Base-by-base conservation (phyloP, 2,888 invertebrate genomes). In the Melinopterus prodromus region DNA sequence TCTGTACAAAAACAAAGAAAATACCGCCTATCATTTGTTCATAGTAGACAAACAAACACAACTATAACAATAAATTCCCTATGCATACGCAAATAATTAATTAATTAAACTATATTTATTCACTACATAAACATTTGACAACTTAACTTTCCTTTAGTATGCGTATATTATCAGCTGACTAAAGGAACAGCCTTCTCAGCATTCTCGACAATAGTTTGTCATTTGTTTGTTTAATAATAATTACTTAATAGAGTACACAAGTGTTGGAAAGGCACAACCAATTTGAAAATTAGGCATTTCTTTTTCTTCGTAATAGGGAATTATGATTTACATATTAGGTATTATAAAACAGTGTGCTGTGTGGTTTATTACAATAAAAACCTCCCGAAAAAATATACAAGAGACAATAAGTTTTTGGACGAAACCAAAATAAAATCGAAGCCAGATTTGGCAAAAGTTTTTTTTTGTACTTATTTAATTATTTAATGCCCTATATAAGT, bases 101-200 rank as follows among this genome's bases (percentile, higher is more conserved):
- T 9, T 9, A 7, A 53, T 12, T 3, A 53, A 9, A 53, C 7
- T 53, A 53, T 53, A 53, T 53, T 53, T 12, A 53, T 26, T 12
- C 53, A 53, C 53, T 53, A 53, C 53, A 53, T 53, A 53, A 53
- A 53, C 53, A 53, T 53, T 53, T 53, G 53, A 53, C 53, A 53
- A 53, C 53, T 53, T 53, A 53, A 53, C 53, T 53, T 53, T 26
- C 26, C 26, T 26, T 26, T 26, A 26, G 26, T 3, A 2, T 26
- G 26, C 3, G 26, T 26, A 26, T 3, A 26, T 26, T 26, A 2
- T 26, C 26, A 26, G 26, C 26, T 26, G 26, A 26, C 26, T 26
- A 26, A 26, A 26, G 26, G 26, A 3, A 26, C 26, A 26, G 26
- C 26, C 26, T 26, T 1, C 3, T 2, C 26, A 26, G 53, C 53